Evolutionary conservation across 2,888 invertebrate genomes (phyloP).

Genomic region (Xestia c-nigrum): DNA sequence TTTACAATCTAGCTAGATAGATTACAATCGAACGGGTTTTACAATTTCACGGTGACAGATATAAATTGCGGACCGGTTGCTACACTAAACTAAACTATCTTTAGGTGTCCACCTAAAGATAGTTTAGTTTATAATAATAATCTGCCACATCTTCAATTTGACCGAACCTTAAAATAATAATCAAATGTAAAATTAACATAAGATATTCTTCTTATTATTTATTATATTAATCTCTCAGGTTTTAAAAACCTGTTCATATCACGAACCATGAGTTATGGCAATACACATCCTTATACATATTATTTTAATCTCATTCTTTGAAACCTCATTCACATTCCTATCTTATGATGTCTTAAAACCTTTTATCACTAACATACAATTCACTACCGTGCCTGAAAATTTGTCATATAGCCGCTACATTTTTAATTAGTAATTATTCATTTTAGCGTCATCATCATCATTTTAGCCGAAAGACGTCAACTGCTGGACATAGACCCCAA

Average conservation of each 20-base stretch:
- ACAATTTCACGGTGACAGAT: no score
- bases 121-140: neutral
- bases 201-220: conserved; percentile 22
- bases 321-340: neutral
- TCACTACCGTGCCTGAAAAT: neutral
- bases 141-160: neutral
- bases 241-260: conserved; percentile 18
- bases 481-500: no score
- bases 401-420: neutral
- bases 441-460: no score
- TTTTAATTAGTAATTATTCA: neutral
- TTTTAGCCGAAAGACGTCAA: no score
- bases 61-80: neutral
- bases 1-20: no score
- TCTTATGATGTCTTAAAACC: neutral
- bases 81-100: no score
- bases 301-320: conserved; percentile 1
- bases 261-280: conserved; percentile 12
- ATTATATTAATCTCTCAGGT: conserved; percentile 36
- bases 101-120: neutral
- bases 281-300: neutral
- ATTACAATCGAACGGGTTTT: no score
- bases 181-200: conserved; percentile 10
- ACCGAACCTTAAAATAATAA: neutral
- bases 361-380: conserved; percentile 10